Conservation (phyloP, 1,140 invertebrate genomes). For the Rhizoglyphus robini region DNA sequence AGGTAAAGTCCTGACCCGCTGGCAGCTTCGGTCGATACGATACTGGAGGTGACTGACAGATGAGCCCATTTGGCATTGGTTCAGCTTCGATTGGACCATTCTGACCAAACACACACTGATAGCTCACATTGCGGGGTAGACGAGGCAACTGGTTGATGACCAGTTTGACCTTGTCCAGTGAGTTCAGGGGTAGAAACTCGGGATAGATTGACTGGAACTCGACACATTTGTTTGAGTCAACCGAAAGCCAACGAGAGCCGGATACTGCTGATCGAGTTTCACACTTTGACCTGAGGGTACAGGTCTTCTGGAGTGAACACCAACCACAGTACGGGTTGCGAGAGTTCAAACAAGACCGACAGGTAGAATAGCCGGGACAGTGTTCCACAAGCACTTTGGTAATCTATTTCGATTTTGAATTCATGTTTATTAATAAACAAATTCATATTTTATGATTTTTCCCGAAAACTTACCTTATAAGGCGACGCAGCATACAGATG, state of each 20-base stretch:
- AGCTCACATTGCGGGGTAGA: slow-evolving; percentile 69
- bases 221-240: slow-evolving; percentile 85
- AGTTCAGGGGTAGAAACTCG: slow-evolving; percentile 70
- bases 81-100: slow-evolving; percentile 68
- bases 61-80: slow-evolving; percentile 57
- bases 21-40: slow-evolving; percentile 61
- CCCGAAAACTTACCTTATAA: slow-evolving; percentile 40
- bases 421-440: neutral
- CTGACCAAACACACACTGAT: slow-evolving; percentile 77
- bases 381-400: slow-evolving; percentile 78
- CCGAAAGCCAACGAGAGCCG: slow-evolving; percentile 75
- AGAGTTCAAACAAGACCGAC: slow-evolving; percentile 69
- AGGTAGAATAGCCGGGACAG: slow-evolving; percentile 74
- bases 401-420: slow-evolving; percentile 41
- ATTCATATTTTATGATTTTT: neutral
- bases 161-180: slow-evolving; percentile 60
- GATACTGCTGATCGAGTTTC: slow-evolving; percentile 39
- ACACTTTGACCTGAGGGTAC: slow-evolving; percentile 12
- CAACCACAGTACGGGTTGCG: slow-evolving; percentile 93
- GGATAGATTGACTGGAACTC: slow-evolving; percentile 85
- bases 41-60: slow-evolving; percentile 67
- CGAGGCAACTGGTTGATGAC: slow-evolving; percentile 77
- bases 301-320: slow-evolving; percentile 77
- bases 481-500: slow-evolving; percentile 56
- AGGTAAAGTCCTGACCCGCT: slow-evolving; percentile 66